Base-by-base conservation (phyloP, 2,797 vertebrate species). In the Diplodus puntazzo region DNA sequence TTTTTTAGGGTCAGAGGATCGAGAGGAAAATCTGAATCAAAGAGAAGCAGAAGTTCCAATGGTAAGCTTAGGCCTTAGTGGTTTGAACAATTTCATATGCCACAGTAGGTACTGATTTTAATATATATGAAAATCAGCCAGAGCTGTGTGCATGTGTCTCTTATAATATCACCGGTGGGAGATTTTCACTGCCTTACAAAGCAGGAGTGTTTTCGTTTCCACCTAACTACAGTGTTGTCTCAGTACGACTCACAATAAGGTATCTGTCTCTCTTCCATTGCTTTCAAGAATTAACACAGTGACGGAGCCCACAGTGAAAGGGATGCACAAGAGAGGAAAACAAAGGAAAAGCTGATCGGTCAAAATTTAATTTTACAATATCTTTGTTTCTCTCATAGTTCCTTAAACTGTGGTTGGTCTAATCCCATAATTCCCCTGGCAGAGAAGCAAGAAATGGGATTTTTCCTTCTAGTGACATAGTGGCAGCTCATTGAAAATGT, bases 121-220 rank as follows among this genome's bases (percentile, higher is more conserved):
- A 99, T 99, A 98, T 99, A 98, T 98, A 99, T 99, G 98, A 98
- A 99, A 99, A 99, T 98, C 97, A 98, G 96, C 86, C 78, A 55
- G 93, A 94, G 95, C 94, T 95, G 95, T 97, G 95, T 96, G 96
- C 95, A 95, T 96, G 95, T 95, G 90, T 95, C 95, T 95, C 95
- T 89, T 91, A 96, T 96, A 96, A 97, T 96, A 95, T 94, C 94
- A 95, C 95, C 95, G 92, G 93, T 95, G 94, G 96, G 96, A 97
- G 95, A 96, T 97, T 93, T 97, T 94, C 92, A 92, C 94, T 93
- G 87, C 94, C 94, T 95, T 96, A 93, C 95, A 95, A 94, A 94
- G 85, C 81, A 91, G 83, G 70, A 66, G 59, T 72, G 80, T 86
- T 87, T 85, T 87, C 58, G 61, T 81, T 80, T 84, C 69, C 42